A percentile compares a stretch with the other conserved stretches of the same genome.
phyloP scores from a whole-genome alignment of 1,140 invertebrate species.

The Hermetia illucens region DNA sequence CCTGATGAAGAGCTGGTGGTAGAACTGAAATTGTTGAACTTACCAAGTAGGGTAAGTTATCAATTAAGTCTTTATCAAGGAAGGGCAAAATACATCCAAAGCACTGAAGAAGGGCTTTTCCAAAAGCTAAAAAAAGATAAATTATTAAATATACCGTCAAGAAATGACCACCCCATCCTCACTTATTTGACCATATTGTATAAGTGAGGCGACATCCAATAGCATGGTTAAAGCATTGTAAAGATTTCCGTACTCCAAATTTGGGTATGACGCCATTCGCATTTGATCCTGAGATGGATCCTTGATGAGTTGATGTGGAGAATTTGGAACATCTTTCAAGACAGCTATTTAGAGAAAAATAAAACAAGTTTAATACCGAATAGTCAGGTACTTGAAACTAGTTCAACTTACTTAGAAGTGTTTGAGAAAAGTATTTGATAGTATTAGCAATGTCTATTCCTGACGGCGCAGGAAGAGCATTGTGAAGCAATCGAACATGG shows the following conservation, averaged over 20 bases:
- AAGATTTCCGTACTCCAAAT: constrained; percentile 86
- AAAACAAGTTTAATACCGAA: background rate
- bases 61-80: constrained; percentile 88
- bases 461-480: constrained; percentile 78
- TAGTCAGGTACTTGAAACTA: background rate
- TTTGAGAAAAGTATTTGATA: constrained; percentile 95
- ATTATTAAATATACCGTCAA: background rate
- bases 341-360: constrained; percentile 46
- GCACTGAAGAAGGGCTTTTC: constrained; percentile 77
- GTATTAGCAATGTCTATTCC: constrained; percentile 93
- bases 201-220: constrained; percentile 64
- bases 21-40: constrained; percentile 87
- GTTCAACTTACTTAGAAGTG: constrained; percentile 69
- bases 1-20: constrained; percentile 80
- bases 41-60: constrained; percentile 86
- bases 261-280: constrained; percentile 81
- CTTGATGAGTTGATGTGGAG: constrained; percentile 78
- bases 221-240: constrained; percentile 75
- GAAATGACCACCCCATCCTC: constrained; percentile 8
- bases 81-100: constrained; percentile 88
- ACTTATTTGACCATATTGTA: constrained; percentile 75
- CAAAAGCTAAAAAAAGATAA: constrained; percentile 58
- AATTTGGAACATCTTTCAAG: constrained; percentile 86
- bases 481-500: constrained; percentile 83
- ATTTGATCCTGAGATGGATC: constrained; percentile 69